phyloP scores from a whole-genome alignment of 2,888 invertebrate species.

The Mantis religiosa region DNA sequence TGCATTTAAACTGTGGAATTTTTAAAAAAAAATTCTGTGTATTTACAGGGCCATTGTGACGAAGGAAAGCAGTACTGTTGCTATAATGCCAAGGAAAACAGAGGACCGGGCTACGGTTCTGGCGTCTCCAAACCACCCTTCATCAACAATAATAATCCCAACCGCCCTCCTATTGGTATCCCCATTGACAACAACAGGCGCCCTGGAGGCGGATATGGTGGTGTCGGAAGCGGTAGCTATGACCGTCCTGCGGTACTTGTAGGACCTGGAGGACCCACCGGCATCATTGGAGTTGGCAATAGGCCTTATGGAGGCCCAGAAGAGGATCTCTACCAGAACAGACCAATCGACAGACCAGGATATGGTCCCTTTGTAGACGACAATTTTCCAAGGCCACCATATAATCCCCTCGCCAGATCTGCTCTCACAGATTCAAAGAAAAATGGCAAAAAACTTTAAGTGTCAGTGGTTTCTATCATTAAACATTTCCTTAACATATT shows the following conservation, averaged over 20 bases:
- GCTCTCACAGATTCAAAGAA: conserved; percentile 13
- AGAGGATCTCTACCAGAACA: neutral
- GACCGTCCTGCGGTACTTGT: conserved; percentile 39
- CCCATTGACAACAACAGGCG: conserved; percentile 12
- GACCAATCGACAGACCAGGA: conserved; percentile 11
- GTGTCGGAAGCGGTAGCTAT: neutral
- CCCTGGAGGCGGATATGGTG: neutral
- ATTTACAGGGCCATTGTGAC: conserved; percentile 57
- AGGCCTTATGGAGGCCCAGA: neutral
- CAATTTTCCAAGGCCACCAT: conserved; percentile 7
- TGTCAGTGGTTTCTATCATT: neutral
- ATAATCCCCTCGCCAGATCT: conserved; percentile 24
- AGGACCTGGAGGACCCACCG: conserved; percentile 53
- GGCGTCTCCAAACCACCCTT: conserved; percentile 1
- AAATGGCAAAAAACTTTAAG: conserved; percentile 8
- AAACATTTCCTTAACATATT: neutral
- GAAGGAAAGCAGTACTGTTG: conserved; percentile 62
- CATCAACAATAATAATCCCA: conserved; percentile 17
- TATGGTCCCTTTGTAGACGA: conserved; percentile 21
- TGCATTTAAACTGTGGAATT: no score
- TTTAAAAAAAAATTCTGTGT: no score
- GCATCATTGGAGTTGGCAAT: conserved; percentile 44
- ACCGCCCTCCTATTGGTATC: neutral
- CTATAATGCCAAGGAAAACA: conserved; percentile 44
- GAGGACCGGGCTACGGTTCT: conserved; percentile 4